Base-by-base conservation (phyloP, 1,140 invertebrate genomes). In the Rhyzopertha dominica region DNA sequence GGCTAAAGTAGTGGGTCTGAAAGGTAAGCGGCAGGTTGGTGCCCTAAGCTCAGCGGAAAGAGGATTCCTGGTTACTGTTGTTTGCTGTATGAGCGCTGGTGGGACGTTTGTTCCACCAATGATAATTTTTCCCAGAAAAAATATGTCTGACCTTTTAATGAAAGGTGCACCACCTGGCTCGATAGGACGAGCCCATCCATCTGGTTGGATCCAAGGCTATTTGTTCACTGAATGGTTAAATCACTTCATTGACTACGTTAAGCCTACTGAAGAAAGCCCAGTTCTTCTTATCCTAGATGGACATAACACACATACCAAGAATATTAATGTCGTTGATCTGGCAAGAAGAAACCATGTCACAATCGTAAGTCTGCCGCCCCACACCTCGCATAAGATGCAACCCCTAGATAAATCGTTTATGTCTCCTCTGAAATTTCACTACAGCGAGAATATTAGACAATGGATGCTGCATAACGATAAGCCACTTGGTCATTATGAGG, bases 111-210 rank as follows among this genome's bases (percentile, higher is more conserved):
- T 68, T 10, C 61, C 62, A 28, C 60, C 62, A 22, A 48, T 64
- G 54, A 43, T 67, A 5, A 63, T 67, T 40, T 66, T 62, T 53
- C 61, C 63, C 1, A 44, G 62, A 22, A 66, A 65, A 59, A 56
- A 54, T 34, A 53, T 54, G 46, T 58, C 45, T 25, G 50, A 57
- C 19, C 36, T 48, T 25, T 41, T 66, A 40, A 59, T 61, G 57
- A 59, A 53, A 53, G 59, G 58, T 26, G 57, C 58, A 34, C 59
- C 64, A 38, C 47, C 48, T 43, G 62, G 63, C 42, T 43, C 61
- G n/a, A 56, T 65, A 22, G 38, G 50, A n/a, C 48, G 16, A 47
- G 54, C 39, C 17, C 65, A 68, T 56, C 61, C 57, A 38, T 44
- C 26, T 42, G 51, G 35, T 37, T 59, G 47, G 54, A 41, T 54